Evolutionary conservation across 2,797 vertebrate species (phyloP).

Genomic region (Margarornis squamiger): DNA sequence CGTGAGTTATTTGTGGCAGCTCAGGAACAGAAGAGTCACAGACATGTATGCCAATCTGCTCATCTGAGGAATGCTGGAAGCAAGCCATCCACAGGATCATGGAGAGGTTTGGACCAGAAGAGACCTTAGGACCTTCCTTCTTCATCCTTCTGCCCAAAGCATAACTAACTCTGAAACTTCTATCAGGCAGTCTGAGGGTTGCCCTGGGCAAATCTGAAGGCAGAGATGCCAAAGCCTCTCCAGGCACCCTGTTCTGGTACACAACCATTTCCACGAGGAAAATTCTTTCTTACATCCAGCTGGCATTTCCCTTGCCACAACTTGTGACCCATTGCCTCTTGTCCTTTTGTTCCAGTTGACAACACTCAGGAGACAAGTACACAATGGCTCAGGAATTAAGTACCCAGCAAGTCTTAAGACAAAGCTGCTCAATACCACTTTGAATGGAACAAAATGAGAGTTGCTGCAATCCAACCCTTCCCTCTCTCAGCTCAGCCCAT

Average conservation of each 20-base stretch:
- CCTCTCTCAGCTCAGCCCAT: not conserved
- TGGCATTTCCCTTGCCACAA: not conserved
- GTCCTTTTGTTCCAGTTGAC: not conserved
- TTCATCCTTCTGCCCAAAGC: not conserved
- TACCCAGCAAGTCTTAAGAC: not conserved
- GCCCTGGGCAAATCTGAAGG: not conserved
- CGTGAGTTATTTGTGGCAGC: not conserved
- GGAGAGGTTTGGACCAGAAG: not conserved
- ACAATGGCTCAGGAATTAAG: not conserved
- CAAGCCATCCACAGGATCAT: not conserved
- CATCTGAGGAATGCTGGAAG: constrained; percentile 1
- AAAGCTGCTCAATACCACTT: not conserved
- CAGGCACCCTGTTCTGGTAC: not conserved
- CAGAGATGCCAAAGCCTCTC: not conserved
- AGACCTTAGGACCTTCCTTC: not conserved
- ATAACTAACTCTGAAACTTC: not conserved
- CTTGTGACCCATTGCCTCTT: not conserved
- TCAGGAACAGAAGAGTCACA: not conserved
- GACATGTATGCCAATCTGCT: not conserved
- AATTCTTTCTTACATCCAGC: not conserved
- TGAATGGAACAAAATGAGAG: not conserved
- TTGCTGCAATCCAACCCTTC: not conserved
- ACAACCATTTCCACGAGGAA: not conserved
- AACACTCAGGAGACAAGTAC: not conserved
- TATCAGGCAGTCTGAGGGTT: not conserved